phyloP scores from a whole-genome alignment of 35 echinoderm and acorn worm genomes.

The Apostichopus parvimensis region DNA sequence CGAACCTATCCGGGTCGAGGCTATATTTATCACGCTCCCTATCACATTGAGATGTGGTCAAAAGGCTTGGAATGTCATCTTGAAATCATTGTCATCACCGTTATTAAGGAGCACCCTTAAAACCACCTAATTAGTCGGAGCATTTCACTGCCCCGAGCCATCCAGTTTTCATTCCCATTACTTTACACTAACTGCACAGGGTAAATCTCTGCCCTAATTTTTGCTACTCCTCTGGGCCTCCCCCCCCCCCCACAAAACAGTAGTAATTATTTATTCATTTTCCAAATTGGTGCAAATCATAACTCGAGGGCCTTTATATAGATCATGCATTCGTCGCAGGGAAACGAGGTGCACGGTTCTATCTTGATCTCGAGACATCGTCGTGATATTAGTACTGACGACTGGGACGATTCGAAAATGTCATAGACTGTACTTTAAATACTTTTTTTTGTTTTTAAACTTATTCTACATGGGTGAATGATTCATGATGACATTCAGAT shows the following conservation, averaged over 20 bases:
- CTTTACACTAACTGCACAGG: not conserved
- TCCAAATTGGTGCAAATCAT: not conserved
- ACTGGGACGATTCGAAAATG: no score
- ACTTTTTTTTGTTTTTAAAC: no score
- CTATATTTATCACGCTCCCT: not conserved
- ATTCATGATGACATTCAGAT: no score
- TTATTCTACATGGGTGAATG: no score
- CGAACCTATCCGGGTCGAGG: not conserved
- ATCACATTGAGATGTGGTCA: not conserved
- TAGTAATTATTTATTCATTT: constrained; percentile 35
- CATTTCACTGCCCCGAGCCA: not conserved
- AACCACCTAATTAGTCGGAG: constrained; percentile 33
- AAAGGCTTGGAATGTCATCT: not conserved
- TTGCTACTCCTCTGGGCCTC: not conserved
- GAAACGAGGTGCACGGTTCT: no score
- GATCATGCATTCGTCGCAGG: no score
- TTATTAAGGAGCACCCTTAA: constrained; percentile 24
- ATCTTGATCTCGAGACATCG: no score
- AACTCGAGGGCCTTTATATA: no score
- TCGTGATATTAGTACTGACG: no score
- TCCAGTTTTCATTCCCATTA: not conserved
- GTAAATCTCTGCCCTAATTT: constrained; percentile 1
- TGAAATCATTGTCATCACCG: constrained; percentile 34
- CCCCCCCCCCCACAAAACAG: not conserved
- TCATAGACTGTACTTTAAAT: no score